Conservation (phyloP, 2,113 vertebrate genomes). For the Sapajus apella region DNA sequence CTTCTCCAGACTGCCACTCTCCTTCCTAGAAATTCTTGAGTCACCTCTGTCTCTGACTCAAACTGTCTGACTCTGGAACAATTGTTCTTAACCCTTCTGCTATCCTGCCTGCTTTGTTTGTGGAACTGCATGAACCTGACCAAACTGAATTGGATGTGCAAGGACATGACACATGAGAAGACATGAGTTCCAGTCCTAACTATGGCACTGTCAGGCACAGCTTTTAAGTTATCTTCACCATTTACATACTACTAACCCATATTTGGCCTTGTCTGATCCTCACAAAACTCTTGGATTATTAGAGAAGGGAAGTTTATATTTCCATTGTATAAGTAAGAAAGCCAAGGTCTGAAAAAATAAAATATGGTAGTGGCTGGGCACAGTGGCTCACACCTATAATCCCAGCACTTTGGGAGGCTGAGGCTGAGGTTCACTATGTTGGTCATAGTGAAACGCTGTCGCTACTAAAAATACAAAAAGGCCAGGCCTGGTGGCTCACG, state of each 20-base stretch:
- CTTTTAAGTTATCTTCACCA: slow-evolving; percentile 28
- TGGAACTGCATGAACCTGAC: background rate
- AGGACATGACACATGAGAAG: background rate
- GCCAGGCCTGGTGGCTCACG: too few species aligned
- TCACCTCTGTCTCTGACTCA: background rate
- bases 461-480: too few species aligned
- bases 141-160: background rate
- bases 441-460: too few species aligned
- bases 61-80: background rate
- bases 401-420: too few species aligned
- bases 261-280: background rate
- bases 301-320: background rate
- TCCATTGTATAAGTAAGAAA: slow-evolving; percentile 18
- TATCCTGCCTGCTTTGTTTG: background rate
- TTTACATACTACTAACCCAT: slow-evolving; percentile 16
- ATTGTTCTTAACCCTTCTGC: background rate
- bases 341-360: slow-evolving; percentile 5
- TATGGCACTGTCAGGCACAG: background rate
- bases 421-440: too few species aligned
- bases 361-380: background rate
- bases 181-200: background rate
- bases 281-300: background rate
- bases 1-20: background rate
- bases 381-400: too few species aligned
- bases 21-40: slow-evolving; percentile 4